A percentile compares a stretch with the other conserved stretches of the same genome.
Conservation (phyloP, 2,113 vertebrate genomes). For the Sula dactylatra region DNA sequence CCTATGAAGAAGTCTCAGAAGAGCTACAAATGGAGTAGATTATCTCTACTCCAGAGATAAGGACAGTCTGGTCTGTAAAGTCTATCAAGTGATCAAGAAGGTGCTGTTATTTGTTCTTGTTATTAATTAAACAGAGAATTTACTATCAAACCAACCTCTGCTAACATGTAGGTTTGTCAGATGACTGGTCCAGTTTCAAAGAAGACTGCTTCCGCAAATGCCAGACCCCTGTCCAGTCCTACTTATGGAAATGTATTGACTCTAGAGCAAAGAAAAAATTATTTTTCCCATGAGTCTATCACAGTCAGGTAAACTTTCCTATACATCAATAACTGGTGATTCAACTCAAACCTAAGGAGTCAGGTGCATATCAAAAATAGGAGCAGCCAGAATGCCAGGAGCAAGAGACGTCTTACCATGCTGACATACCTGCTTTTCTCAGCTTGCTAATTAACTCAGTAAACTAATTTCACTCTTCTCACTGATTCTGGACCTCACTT, state of each 20-base stretch:
- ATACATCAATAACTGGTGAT: too few species aligned
- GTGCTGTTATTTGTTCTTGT: not conserved
- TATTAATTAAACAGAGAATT: not conserved
- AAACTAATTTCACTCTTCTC: not conserved
- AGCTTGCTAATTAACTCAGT: not conserved
- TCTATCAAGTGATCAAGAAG: not conserved
- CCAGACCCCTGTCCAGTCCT: not conserved
- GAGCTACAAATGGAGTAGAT: not conserved
- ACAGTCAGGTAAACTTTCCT: not conserved
- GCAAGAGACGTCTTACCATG: not conserved
- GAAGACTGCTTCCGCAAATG: not conserved
- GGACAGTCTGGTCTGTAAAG: not conserved
- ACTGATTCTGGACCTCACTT: not conserved
- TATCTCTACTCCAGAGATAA: not conserved
- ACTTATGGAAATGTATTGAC: not conserved
- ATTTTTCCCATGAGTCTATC: not conserved
- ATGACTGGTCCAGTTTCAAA: not conserved
- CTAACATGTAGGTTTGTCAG: not conserved
- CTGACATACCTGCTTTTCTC: not conserved
- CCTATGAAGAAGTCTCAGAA: not conserved
- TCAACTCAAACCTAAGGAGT: not conserved
- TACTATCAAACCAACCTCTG: not conserved
- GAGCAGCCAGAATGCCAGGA: not conserved
- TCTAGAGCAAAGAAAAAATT: not conserved
- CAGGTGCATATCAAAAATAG: not conserved